Percentiles rank a stretch among this genome's conserved stretches.
Conservation (phyloP, 2,888 invertebrate genomes). For the Myopa testacea region DNA sequence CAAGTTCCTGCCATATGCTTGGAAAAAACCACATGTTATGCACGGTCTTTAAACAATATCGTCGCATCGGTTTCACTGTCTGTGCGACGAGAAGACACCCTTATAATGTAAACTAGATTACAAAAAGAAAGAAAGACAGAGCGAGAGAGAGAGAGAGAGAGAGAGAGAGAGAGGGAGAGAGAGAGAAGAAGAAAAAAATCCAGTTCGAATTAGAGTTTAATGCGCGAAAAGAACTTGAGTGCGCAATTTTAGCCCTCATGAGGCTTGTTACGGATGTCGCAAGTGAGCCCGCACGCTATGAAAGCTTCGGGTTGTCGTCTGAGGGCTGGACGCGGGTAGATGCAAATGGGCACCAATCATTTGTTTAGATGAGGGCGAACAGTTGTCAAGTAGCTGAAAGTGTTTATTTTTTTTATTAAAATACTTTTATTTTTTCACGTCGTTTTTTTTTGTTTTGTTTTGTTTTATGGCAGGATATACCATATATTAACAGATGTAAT, state of each 20-base stretch:
- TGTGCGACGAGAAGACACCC: constrained; percentile 38
- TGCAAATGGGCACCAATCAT: constrained; percentile 20
- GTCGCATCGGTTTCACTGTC: constrained; percentile 49
- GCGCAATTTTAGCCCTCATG: constrained; percentile 41
- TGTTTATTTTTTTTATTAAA: not conserved
- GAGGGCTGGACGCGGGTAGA: constrained; percentile 5
- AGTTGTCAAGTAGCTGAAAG: constrained; percentile 28
- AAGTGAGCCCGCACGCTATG: constrained; percentile 3
- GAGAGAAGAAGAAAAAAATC: constrained; percentile 52
- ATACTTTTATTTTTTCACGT: not conserved
- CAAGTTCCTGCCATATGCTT: constrained; percentile 68
- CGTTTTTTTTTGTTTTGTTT: not conserved
- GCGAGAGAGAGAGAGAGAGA: not conserved
- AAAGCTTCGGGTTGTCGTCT: not conserved
- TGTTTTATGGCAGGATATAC: not conserved
- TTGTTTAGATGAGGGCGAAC: constrained; percentile 38
- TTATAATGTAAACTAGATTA: not conserved
- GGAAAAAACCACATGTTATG: constrained; percentile 69
- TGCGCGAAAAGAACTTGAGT: constrained; percentile 64
- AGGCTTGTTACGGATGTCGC: constrained; percentile 33
- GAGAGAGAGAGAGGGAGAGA: not conserved
- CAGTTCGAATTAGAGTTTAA: constrained; percentile 64
- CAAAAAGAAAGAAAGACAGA: not conserved
- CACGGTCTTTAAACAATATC: constrained; percentile 67
- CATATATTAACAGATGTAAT: not conserved